A percentile compares a stretch with the other conserved stretches of the same genome.
Evolutionary conservation across 2,888 invertebrate genomes (phyloP).

Genomic region (Unio pictorum): DNA sequence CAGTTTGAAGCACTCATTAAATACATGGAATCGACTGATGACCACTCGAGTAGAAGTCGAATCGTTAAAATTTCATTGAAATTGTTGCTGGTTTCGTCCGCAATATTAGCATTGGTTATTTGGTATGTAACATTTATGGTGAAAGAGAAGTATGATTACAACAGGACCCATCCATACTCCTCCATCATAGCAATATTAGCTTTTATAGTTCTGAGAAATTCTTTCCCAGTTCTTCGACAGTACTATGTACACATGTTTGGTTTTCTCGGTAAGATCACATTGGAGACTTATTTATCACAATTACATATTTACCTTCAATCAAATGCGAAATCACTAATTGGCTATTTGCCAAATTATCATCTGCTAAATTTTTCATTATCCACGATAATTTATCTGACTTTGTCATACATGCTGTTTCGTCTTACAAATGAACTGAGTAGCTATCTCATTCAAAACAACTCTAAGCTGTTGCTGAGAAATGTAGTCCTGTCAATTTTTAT

Average conservation of each 20-base stretch:
- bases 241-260: slow-evolving; percentile 51
- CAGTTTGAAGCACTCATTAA: slow-evolving; percentile 51
- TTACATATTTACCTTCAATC: slow-evolving; percentile 60
- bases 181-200: slow-evolving; percentile 49
- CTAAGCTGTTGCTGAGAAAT: slow-evolving; percentile 22
- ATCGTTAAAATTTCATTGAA: slow-evolving; percentile 8
- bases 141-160: slow-evolving; percentile 48
- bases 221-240: slow-evolving; percentile 44
- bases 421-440: slow-evolving; percentile 51
- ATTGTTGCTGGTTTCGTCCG: slow-evolving; percentile 14
- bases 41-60: slow-evolving; percentile 1
- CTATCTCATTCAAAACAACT: slow-evolving; percentile 47
- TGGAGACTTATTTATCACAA: slow-evolving; percentile 63
- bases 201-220: slow-evolving; percentile 52
- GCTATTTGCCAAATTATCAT: slow-evolving; percentile 47
- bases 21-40: slow-evolving; percentile 37
- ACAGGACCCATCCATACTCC: slow-evolving; percentile 51
- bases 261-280: slow-evolving; percentile 58
- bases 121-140: slow-evolving; percentile 47
- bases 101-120: slow-evolving; percentile 8
- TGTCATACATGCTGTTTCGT: slow-evolving; percentile 50
- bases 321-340: slow-evolving; percentile 56
- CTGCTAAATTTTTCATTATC: slow-evolving; percentile 54
- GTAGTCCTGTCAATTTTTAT: slow-evolving; percentile 5
- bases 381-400: slow-evolving; percentile 50